Conservation (phyloP, 2,797 vertebrate genomes). For the Eurystomus glaucurus region DNA sequence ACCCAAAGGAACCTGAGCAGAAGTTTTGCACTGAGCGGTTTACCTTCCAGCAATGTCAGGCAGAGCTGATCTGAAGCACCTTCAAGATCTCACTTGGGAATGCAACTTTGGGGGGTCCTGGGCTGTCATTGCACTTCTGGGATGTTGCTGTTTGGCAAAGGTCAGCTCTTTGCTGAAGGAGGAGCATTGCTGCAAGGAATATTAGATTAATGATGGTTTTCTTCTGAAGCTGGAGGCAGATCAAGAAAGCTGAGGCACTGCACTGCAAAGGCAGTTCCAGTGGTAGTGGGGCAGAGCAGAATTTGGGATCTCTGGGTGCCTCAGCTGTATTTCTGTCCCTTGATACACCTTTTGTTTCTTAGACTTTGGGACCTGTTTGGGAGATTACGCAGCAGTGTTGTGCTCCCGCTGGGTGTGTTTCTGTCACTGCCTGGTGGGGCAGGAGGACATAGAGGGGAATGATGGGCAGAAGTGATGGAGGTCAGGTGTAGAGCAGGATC, state of each 20-base stretch:
- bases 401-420: neutral
- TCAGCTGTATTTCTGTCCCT: neutral
- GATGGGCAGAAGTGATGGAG: neutral
- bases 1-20: neutral
- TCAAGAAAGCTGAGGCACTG: neutral
- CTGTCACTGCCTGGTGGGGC: neutral
- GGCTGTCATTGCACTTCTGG: neutral
- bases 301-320: neutral
- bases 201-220: neutral
- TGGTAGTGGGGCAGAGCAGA: neutral
- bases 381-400: fast-evolving
- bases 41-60: neutral
- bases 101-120: neutral
- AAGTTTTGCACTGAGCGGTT: neutral
- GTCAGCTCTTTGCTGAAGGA: neutral
- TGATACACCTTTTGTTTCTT: neutral
- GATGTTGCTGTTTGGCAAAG: neutral
- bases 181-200: neutral
- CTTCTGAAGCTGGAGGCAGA: neutral
- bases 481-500: neutral
- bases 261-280: neutral
- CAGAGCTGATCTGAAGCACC: neutral
- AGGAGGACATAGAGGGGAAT: neutral
- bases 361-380: neutral
- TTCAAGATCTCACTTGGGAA: neutral